Evolutionary conservation across 2,888 invertebrate genomes (phyloP).

Genomic region (Podotricha telesiphe): DNA sequence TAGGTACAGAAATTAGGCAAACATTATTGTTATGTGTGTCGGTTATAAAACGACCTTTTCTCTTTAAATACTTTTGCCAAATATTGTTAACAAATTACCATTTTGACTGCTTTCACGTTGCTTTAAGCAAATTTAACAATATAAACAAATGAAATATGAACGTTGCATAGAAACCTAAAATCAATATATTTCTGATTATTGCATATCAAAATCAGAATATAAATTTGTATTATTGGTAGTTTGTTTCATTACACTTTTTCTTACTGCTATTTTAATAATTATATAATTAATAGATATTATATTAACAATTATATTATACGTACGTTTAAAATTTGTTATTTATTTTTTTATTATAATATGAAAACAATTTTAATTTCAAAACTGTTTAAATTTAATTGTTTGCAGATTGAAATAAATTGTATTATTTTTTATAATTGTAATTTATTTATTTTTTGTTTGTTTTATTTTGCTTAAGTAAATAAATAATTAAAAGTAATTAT

Average conservation of each 20-base stretch:
- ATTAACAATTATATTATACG: too few relatives aligned
- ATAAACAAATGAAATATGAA: slow-evolving; percentile 20
- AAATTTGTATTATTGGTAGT: neutral
- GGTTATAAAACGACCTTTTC: neutral
- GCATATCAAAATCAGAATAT: neutral
- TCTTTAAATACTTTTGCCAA: neutral
- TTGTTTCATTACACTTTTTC: neutral
- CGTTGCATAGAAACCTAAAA: slow-evolving; percentile 21
- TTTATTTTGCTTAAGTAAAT: too few relatives aligned
- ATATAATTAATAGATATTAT: too few relatives aligned
- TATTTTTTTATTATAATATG: too few relatives aligned
- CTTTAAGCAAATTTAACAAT: neutral
- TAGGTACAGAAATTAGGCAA: neutral
- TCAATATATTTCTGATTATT: slow-evolving; percentile 18
- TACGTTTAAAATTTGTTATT: too few relatives aligned
- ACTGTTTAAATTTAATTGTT: too few relatives aligned
- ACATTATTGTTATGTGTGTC: too few relatives aligned
- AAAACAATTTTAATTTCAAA: too few relatives aligned
- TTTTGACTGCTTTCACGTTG: neutral
- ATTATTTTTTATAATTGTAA: too few relatives aligned
- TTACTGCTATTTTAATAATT: neutral
- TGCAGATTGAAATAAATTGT: too few relatives aligned
- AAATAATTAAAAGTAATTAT: too few relatives aligned
- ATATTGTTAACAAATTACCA: neutral
- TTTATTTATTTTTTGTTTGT: too few relatives aligned